Evolutionary conservation across 1,140 invertebrate genomes (phyloP).

Genomic region (Musca vetustissima): DNA sequence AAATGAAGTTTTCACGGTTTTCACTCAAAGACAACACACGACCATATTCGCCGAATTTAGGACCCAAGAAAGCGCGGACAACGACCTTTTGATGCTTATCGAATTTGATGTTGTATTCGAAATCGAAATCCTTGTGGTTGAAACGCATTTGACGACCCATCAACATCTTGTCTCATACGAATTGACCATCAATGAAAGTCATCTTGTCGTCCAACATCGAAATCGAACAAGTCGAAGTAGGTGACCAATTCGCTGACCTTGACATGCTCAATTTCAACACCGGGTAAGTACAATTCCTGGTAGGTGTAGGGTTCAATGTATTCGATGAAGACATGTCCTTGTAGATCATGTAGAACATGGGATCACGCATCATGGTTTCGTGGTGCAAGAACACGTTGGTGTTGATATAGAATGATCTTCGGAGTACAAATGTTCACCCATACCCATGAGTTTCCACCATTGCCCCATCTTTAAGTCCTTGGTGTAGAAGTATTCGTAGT

Average conservation of each 20-base stretch:
- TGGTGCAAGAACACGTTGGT: slow-evolving; percentile 58
- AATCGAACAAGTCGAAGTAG: slow-evolving; percentile 70
- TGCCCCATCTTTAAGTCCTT: slow-evolving; percentile 57
- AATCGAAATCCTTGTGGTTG: slow-evolving; percentile 68
- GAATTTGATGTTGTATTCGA: slow-evolving; percentile 58
- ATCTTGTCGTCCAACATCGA: slow-evolving; percentile 66
- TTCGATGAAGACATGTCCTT: slow-evolving; percentile 56
- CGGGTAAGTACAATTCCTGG: slow-evolving; percentile 24
- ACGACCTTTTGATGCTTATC: slow-evolving; percentile 58
- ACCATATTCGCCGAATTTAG: slow-evolving; percentile 61
- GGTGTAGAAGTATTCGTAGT: slow-evolving; percentile 48
- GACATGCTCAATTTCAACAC: slow-evolving; percentile 57
- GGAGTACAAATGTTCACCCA: slow-evolving; percentile 42
- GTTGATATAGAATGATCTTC: slow-evolving; percentile 48
- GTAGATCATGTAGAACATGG: slow-evolving; percentile 60
- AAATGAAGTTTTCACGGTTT: slow-evolving; percentile 66
- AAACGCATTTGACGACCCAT: slow-evolving; percentile 63
- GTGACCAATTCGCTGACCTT: slow-evolving; percentile 67
- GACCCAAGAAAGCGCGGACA: slow-evolving; percentile 62
- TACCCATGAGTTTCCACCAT: slow-evolving; percentile 53
- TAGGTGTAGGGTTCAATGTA: slow-evolving; percentile 21
- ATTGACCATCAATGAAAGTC: slow-evolving; percentile 52
- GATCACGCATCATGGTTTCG: slow-evolving; percentile 63
- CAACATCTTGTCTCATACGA: slow-evolving; percentile 52
- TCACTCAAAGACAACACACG: slow-evolving; percentile 61